These are phyloP conservation scores for Otolemur garnettii DNA, from an alignment of 2,113 vertebrate genomes.

Conservation along the genomic window DNA sequence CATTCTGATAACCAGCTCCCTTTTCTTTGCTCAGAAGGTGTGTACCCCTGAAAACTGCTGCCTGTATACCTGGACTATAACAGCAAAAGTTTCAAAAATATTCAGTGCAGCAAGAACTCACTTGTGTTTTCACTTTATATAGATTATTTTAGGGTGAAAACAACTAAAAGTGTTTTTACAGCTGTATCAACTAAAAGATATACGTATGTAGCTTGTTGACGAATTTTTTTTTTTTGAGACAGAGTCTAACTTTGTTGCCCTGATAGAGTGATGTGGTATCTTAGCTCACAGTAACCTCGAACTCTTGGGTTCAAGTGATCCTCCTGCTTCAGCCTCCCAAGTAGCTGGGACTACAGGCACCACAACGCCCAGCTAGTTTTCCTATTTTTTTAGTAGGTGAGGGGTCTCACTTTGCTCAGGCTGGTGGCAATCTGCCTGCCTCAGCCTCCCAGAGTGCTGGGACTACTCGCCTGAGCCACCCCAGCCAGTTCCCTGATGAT, in stretches of 20 bases:
- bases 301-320: too few species aligned
- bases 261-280: too few species aligned
- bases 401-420: too few species aligned
- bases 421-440: too few species aligned
- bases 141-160: constrained; percentile 34
- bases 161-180: background rate
- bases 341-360: too few species aligned
- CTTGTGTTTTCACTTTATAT: background rate
- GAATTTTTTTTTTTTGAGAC: background rate
- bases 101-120: background rate
- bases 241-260: too few species aligned
- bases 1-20: background rate
- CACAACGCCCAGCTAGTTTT: too few species aligned
- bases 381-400: too few species aligned
- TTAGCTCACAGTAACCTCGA: too few species aligned
- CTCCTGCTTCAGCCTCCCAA: too few species aligned
- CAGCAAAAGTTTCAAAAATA: constrained; percentile 27
- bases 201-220: background rate
- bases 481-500: background rate
- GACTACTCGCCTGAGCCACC: too few species aligned
- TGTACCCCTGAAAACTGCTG: background rate
- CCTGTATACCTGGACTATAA: background rate
- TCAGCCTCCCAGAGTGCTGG: too few species aligned
- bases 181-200: background rate
- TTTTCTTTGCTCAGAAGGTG: background rate